A percentile compares a stretch with the other conserved stretches of the same genome.
These are phyloP conservation scores for Pseudopleuronectes americanus DNA, from an alignment of 2,797 vertebrate species.

Conservation along the genomic window DNA sequence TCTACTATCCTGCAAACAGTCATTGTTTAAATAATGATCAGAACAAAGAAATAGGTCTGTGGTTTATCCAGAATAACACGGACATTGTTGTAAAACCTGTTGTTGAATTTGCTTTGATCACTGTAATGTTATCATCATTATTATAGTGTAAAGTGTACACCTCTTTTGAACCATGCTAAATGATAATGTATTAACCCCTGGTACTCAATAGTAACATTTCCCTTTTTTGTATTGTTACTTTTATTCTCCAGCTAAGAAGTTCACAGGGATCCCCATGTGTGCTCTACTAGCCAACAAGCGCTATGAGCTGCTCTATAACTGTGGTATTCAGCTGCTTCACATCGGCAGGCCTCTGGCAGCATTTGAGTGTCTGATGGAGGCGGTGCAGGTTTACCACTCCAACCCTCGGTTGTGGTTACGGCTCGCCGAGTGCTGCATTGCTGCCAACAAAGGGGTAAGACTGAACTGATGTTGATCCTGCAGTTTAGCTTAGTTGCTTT, in stretches of 20 bases:
- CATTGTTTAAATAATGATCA: no score
- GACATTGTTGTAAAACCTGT: no score
- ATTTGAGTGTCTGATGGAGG: constrained; percentile 97
- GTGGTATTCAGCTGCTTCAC: constrained; percentile 96
- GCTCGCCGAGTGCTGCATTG: constrained; percentile 97
- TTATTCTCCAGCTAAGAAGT: constrained; percentile 86
- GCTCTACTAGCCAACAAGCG: constrained; percentile 94
- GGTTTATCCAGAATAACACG: no score
- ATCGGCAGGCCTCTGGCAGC: constrained; percentile 94
- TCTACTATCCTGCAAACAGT: no score
- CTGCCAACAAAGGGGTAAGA: constrained; percentile 94
- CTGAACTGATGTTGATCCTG: not conserved
- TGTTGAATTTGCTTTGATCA: no score
- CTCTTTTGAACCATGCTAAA: not conserved
- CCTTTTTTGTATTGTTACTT: not conserved
- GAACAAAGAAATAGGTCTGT: no score
- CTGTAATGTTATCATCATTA: no score
- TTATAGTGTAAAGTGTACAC: no score
- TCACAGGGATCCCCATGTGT: constrained; percentile 96
- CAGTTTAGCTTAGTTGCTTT: not conserved
- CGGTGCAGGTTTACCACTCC: constrained; percentile 96
- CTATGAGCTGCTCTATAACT: constrained; percentile 97
- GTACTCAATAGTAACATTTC: not conserved
- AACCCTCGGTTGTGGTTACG: constrained; percentile 97
- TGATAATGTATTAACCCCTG: not conserved